Base-by-base conservation (phyloP, 92 coral and sea anemone species). In the Zoanthus gigantus region DNA sequence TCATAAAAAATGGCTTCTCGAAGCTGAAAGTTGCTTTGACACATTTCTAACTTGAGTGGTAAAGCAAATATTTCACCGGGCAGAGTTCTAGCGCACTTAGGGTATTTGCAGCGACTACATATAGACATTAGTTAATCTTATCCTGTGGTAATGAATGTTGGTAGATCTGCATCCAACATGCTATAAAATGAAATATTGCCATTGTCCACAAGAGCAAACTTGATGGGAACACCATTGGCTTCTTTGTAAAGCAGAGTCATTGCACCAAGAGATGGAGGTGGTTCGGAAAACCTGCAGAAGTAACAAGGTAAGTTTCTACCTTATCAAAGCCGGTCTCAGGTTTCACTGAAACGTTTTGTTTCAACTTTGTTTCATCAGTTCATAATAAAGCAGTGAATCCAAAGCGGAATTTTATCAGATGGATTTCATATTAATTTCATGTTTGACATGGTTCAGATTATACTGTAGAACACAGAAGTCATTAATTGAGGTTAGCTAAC, bases 171-270 rank as follows among this genome's bases (percentile, higher is more conserved):
- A 84, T 97, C 99, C 45, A 93, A 74, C 82, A 97, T 76, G 83
- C 97, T 91, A 83, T 93, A 95, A 80, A 97, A 90, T 60, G 98
- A 92, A 56, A 97, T 56, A 72, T 84, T 94, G 18, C 95, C 95
- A 65, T 95, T 95, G 83, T 91, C 95, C 12, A 92, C 95, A 42
- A 97, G 89, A 3, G 97, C 99, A 78, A 92, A 95, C 85, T 95
- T 97, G 81, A 95, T 78, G 4, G 99, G 97, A n/a, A 94, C 89
- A 17, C 96, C 96, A 47, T 44, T 52, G 34, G 94, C 89, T 78
- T 97, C 92, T 17, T 78, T 82, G 47, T 81, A 87, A 57, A 97
- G 90, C 47, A 60, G 50, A 50, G 82, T 86, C 85, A 89, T 84
- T 28, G 86, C 95, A 44, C 94, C 94, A 50, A 97, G 91, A 10